Conservation (phyloP, 2,888 invertebrate species). For the Portevinia maculata region DNA sequence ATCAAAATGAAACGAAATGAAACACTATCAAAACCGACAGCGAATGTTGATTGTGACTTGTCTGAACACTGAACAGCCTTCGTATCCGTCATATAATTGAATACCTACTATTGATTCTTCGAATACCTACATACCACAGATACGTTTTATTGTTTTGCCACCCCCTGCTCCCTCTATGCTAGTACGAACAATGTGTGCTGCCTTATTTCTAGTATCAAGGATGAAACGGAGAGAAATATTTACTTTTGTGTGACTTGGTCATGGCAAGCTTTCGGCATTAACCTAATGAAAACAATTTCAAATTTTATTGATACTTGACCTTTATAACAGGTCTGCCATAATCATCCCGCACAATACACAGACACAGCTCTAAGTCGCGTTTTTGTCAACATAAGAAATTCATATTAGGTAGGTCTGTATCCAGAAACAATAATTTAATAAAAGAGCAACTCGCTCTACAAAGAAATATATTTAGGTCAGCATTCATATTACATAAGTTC, state of each 20-base stretch:
- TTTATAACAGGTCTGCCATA: slow-evolving; percentile 10
- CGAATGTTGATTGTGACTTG: slow-evolving; percentile 30
- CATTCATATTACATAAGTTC: slow-evolving; percentile 19
- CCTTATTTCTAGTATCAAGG: slow-evolving; percentile 6
- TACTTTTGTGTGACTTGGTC: slow-evolving; percentile 25
- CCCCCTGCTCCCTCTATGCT: not conserved
- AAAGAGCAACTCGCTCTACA: not conserved
- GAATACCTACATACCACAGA: not conserved
- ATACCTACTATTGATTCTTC: slow-evolving; percentile 38
- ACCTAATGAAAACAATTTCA: slow-evolving; percentile 41
- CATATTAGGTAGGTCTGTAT: slow-evolving; percentile 6
- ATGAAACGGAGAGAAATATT: slow-evolving; percentile 10
- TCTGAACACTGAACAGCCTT: slow-evolving; percentile 17
- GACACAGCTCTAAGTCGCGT: slow-evolving; percentile 5
- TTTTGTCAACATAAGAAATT: slow-evolving; percentile 36
- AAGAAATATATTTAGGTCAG: slow-evolving; percentile 27
- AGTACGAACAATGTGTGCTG: too few species aligned
- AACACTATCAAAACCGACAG: slow-evolving; percentile 34
- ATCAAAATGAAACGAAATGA: slow-evolving; percentile 35
- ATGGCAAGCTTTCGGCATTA: slow-evolving; percentile 3
- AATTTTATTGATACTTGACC: slow-evolving; percentile 49
- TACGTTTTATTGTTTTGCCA: slow-evolving; percentile 8
- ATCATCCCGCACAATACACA: not conserved
- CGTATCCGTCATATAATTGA: slow-evolving; percentile 27
- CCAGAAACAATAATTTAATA: not conserved